Percentiles rank a stretch among this genome's conserved stretches.
phyloP scores from a whole-genome alignment of 2,797 vertebrate genomes.

The Vultur gryphus region DNA sequence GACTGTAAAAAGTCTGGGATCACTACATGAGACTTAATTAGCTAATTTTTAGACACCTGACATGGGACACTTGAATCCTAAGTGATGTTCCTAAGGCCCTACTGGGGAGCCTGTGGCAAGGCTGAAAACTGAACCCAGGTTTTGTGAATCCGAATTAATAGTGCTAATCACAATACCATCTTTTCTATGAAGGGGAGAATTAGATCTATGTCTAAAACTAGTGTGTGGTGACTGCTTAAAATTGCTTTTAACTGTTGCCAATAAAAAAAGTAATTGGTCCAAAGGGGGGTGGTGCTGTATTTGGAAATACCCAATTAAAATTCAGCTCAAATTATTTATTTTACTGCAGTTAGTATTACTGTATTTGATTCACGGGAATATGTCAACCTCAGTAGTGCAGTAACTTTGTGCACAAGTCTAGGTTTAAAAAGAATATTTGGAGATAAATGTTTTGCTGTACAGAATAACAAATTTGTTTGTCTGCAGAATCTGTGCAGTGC shows the following conservation, averaged over 20 bases:
- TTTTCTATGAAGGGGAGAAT: not conserved
- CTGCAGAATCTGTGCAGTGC: not conserved
- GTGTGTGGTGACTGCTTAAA: not conserved
- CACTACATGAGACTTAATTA: not conserved
- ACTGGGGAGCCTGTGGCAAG: not conserved
- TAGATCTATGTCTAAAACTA: not conserved
- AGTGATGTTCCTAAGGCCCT: not conserved
- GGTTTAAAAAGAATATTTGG: constrained; percentile 14
- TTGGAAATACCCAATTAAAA: not conserved
- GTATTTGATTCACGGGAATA: not conserved
- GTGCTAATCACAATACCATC: not conserved
- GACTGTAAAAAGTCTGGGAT: not conserved
- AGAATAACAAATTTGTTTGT: not conserved
- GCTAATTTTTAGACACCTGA: not conserved
- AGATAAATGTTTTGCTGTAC: not conserved
- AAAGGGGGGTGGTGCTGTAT: not conserved
- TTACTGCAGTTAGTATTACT: not conserved
- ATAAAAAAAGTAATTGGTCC: not conserved
- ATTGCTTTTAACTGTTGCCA: not conserved
- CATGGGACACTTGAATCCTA: not conserved
- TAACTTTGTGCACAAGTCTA: not conserved
- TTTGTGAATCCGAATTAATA: not conserved
- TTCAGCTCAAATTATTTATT: not conserved
- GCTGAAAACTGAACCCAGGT: not conserved
- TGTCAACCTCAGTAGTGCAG: not conserved